Percentiles rank a stretch among this genome's conserved stretches.
These are phyloP conservation scores for Brachionichthys hirsutus DNA, from an alignment of 2,113 vertebrate species.

Conservation along the genomic window DNA sequence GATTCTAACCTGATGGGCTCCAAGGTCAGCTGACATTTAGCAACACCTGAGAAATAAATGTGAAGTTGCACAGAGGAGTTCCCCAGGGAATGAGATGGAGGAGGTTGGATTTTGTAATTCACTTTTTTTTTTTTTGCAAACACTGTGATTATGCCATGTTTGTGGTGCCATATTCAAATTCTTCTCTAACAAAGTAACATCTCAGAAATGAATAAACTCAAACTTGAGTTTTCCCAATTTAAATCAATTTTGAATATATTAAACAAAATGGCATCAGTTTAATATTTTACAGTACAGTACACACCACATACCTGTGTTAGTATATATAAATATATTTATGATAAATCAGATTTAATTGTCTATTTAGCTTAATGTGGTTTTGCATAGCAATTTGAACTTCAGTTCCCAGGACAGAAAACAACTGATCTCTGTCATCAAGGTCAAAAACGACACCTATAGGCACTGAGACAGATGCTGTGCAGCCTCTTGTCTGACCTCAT, in stretches of 20 bases:
- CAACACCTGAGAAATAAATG: conserved; percentile 1
- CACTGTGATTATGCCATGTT: no score
- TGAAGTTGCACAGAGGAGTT: not conserved
- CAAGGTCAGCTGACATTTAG: conserved; percentile 45
- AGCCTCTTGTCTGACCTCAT: conserved; percentile 2
- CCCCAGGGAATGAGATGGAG: no score
- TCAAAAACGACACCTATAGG: conserved; percentile 11
- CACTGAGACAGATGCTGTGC: conserved; percentile 17
- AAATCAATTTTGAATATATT: not conserved
- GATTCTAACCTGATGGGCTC: conserved; percentile 11
- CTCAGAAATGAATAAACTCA: not conserved
- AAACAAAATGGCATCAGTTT: not conserved
- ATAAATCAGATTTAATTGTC: not conserved
- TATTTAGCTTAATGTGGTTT: not conserved
- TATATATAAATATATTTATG: not conserved
- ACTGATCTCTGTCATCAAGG: conserved; percentile 17
- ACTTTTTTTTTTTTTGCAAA: not conserved
- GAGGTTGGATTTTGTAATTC: no score
- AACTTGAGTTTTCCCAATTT: not conserved
- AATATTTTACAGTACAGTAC: not conserved
- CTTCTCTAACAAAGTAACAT: not conserved
- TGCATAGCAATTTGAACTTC: not conserved
- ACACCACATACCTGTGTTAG: no score
- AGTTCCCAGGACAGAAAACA: not conserved
- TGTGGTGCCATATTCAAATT: not conserved